Percentiles rank a stretch among this genome's conserved stretches.
Evolutionary conservation across 2,113 vertebrate genomes (phyloP).

Genomic region (Stegostoma tigrinum): DNA sequence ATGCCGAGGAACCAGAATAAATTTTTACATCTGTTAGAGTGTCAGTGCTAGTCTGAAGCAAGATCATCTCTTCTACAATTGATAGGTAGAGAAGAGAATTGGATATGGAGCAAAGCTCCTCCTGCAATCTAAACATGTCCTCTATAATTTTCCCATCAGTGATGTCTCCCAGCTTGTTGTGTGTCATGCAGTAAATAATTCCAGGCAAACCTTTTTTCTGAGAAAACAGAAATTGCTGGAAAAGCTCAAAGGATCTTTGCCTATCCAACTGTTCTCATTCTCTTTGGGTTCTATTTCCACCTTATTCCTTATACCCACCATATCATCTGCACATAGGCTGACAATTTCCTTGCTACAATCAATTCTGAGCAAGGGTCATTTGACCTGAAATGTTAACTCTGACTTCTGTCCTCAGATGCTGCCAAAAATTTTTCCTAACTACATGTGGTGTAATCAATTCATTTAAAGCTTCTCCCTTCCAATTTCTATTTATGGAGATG

Average conservation of each 20-base stretch:
- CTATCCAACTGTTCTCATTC: too few relatives aligned
- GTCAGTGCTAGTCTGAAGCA: background rate
- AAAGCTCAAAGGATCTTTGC: too few relatives aligned
- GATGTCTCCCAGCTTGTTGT: background rate
- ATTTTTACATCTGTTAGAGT: background rate
- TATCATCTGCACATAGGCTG: too few relatives aligned
- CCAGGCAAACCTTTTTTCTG: too few relatives aligned
- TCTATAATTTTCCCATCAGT: background rate
- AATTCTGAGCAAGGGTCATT: too few relatives aligned
- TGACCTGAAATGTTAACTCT: too few relatives aligned
- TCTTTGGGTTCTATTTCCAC: too few relatives aligned
- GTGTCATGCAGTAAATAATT: background rate
- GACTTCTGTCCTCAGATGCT: too few relatives aligned
- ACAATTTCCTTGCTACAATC: too few relatives aligned
- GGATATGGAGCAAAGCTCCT: background rate
- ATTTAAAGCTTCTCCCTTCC: background rate
- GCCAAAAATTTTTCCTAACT: background rate
- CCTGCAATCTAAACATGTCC: background rate
- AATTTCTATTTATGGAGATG: background rate
- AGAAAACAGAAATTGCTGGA: too few relatives aligned
- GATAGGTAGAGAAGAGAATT: background rate
- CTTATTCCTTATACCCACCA: too few relatives aligned
- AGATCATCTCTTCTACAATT: background rate
- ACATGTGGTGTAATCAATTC: background rate
- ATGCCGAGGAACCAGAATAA: background rate